phyloP scores from a whole-genome alignment of 1,140 invertebrate genomes.

The Eciton burchellii region DNA sequence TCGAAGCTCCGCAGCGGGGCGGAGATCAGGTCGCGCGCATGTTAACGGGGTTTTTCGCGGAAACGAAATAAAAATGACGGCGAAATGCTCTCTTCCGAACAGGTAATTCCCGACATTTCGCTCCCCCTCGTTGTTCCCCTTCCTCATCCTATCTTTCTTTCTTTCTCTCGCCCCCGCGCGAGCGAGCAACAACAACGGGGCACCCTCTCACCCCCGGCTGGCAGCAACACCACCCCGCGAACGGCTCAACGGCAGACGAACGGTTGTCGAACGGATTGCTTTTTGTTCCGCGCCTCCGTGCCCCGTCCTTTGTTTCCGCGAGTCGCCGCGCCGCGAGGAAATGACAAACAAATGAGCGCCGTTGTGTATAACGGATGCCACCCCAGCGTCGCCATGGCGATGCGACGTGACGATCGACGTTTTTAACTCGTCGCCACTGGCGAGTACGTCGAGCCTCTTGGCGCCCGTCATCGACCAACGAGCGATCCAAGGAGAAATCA shows the following conservation, averaged over 20 bases:
- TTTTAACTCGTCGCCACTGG: conserved; percentile 63
- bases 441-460: conserved; percentile 14
- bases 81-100: conserved; percentile 75
- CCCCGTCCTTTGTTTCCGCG: conserved; percentile 76
- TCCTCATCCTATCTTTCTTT: conserved; percentile 17
- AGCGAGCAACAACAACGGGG: conserved; percentile 63
- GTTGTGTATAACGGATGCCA: conserved; percentile 63
- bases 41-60: conserved; percentile 68
- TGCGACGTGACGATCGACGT: conserved; percentile 66
- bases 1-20: conserved; percentile 19
- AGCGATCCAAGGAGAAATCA: conserved; percentile 1
- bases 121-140: conserved; percentile 18
- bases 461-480: conserved; percentile 3
- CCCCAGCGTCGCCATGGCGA: conserved; percentile 71
- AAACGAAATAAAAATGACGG: conserved; percentile 75
- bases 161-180: conserved; percentile 7
- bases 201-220: conserved; percentile 42
- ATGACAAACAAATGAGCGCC: conserved; percentile 76
- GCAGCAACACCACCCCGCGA: conserved; percentile 17
- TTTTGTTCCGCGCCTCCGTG: conserved; percentile 72
- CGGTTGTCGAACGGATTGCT: conserved; percentile 70
- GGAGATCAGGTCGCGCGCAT: conserved; percentile 41
- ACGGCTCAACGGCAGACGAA: conserved; percentile 49
- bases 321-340: conserved; percentile 72
- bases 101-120: conserved; percentile 74